Evolutionary conservation across 2,113 vertebrate species (phyloP).

Genomic region (Halichoerus grypus): DNA sequence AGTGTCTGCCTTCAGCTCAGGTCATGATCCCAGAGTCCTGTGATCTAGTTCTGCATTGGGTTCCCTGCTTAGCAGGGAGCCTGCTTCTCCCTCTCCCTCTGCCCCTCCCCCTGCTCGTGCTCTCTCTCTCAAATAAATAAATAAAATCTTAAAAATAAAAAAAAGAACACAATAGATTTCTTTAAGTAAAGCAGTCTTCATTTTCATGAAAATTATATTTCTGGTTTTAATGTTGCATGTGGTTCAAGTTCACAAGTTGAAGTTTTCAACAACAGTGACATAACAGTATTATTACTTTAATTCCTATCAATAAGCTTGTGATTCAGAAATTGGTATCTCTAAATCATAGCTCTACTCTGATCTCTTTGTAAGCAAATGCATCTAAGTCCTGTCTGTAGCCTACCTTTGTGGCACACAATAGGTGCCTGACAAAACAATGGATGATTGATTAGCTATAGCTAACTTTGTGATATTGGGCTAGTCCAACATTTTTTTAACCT

Average conservation of each 20-base stretch:
- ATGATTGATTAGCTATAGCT: not conserved
- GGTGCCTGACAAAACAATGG: not conserved
- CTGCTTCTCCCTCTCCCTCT: too few species aligned
- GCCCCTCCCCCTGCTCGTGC: too few species aligned
- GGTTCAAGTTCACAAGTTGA: not conserved
- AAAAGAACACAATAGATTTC: not conserved
- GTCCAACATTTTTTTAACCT: not conserved
- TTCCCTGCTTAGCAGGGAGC: too few species aligned
- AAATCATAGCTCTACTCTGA: not conserved
- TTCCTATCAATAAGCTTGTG: not conserved
- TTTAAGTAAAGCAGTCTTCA: not conserved
- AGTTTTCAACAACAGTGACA: not conserved
- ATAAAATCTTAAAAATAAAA: too few species aligned
- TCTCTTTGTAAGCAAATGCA: not conserved
- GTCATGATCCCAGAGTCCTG: too few species aligned
- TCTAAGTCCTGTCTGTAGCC: not conserved
- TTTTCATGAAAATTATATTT: slow-evolving; percentile 12
- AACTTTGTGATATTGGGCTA: too few species aligned
- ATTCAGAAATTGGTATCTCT: not conserved
- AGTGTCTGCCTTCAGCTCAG: not conserved
- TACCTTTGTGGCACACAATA: not conserved
- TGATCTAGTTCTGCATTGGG: too few species aligned
- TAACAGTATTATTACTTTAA: not conserved
- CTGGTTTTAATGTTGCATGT: slow-evolving; percentile 8
- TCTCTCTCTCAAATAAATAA: too few species aligned